phyloP scores from a whole-genome alignment of 2,113 vertebrate species.

The Pedionomus torquatus region DNA sequence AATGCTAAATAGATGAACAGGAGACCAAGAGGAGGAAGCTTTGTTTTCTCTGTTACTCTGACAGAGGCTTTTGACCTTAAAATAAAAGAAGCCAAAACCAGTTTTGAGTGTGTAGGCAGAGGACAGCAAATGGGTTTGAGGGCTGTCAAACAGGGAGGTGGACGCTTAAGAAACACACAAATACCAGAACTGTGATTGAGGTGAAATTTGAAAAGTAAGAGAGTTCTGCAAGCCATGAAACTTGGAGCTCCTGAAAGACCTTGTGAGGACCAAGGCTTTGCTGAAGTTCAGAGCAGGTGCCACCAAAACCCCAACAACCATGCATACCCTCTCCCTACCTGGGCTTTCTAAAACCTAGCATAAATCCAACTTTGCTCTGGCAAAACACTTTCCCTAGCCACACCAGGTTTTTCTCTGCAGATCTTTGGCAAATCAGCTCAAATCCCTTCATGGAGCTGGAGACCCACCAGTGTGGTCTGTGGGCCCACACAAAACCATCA shows the following conservation, averaged over 20 bases:
- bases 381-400: neutral
- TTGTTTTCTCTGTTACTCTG: neutral
- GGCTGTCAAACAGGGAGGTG: neutral
- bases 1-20: neutral
- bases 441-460: neutral
- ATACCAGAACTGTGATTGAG: accelerated
- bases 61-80: neutral
- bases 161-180: neutral
- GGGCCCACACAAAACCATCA: slow-evolving; percentile 1
- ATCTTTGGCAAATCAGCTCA: neutral
- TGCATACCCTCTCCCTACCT: neutral
- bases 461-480: slow-evolving; percentile 14
- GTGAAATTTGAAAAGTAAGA: neutral
- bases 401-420: neutral
- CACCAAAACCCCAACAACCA: neutral
- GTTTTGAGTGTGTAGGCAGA: neutral
- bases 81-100: neutral
- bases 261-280: neutral
- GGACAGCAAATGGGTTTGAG: neutral
- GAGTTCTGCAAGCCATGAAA: neutral
- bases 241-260: neutral
- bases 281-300: neutral
- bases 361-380: neutral
- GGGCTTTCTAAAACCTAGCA: neutral
- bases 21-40: neutral